A percentile compares a stretch with the other conserved stretches of the same genome.
phyloP scores from a whole-genome alignment of 2,888 invertebrate genomes.

The Rhabditoides inermis region DNA sequence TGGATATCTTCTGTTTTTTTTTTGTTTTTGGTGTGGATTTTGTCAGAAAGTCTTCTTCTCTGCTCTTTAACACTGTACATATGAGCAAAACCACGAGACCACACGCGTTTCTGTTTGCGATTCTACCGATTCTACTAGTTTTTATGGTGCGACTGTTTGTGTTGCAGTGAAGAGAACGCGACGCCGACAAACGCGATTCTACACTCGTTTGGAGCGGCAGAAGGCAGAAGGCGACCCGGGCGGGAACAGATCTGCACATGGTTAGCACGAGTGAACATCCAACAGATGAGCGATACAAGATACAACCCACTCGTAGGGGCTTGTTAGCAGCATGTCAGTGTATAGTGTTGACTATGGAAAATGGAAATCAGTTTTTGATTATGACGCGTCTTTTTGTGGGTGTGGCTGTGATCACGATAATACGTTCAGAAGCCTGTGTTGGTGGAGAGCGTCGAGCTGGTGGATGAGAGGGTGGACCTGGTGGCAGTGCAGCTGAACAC shows the following conservation, averaged over 20 bases:
- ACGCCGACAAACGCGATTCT: constrained; percentile 48
- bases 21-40: too few species aligned
- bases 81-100: constrained; percentile 48
- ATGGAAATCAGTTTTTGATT: background rate
- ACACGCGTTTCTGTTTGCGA: constrained; percentile 19
- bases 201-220: constrained; percentile 43
- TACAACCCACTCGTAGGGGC: too few species aligned
- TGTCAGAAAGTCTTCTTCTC: too few species aligned
- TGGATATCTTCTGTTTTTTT: too few species aligned
- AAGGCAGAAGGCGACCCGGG: constrained; percentile 37
- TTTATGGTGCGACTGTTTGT: too few species aligned
- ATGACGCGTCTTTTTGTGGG: too few species aligned
- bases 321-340: too few species aligned
- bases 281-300: too few species aligned
- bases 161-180: constrained; percentile 43
- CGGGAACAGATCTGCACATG: background rate
- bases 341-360: too few species aligned
- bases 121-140: too few species aligned
- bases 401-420: background rate
- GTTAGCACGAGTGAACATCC: too few species aligned
- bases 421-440: constrained; percentile 16
- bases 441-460: constrained; percentile 43
- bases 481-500: constrained; percentile 48
- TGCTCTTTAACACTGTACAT: constrained; percentile 32
- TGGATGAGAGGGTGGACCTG: constrained; percentile 44